Evolutionary conservation across 2,797 vertebrate genomes (phyloP).

Genomic region (Melopsittacus undulatus): DNA sequence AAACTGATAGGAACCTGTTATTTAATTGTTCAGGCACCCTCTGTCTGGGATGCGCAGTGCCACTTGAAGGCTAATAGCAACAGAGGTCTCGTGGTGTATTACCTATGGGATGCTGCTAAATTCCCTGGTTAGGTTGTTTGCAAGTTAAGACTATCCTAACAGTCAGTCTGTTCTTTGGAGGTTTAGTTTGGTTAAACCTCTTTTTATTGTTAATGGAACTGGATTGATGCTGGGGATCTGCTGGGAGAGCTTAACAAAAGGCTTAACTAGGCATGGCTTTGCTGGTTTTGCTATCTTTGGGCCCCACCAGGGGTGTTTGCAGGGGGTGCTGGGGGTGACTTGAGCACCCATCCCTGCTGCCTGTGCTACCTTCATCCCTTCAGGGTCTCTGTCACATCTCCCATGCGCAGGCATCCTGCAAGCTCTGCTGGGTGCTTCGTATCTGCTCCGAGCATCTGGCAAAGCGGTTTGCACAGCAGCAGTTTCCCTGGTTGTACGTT

Average conservation of each 20-base stretch:
- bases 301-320: fast-evolving
- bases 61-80: neutral
- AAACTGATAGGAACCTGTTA: slow-evolving; percentile 24
- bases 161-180: slow-evolving; percentile 25
- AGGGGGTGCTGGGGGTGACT: neutral
- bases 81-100: neutral
- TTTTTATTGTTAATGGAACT: slow-evolving; percentile 18
- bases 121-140: slow-evolving; percentile 13
- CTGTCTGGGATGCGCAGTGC: neutral
- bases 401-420: fast-evolving
- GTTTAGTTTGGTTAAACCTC: slow-evolving; percentile 28
- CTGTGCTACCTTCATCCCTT: fast-evolving
- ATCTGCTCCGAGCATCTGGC: fast-evolving
- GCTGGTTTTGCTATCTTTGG: neutral
- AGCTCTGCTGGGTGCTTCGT: neutral
- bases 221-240: neutral
- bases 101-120: neutral
- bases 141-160: neutral
- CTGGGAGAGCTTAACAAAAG: neutral
- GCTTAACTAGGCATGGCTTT: neutral
- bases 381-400: neutral
- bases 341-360: neutral
- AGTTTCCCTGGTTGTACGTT: fast-evolving
- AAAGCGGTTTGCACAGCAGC: fast-evolving
- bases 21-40: slow-evolving; percentile 45